A percentile compares a stretch with the other conserved stretches of the same genome.
These are phyloP conservation scores for Theropithecus gelada DNA, from an alignment of 2,113 vertebrate genomes.

Conservation along the genomic window DNA sequence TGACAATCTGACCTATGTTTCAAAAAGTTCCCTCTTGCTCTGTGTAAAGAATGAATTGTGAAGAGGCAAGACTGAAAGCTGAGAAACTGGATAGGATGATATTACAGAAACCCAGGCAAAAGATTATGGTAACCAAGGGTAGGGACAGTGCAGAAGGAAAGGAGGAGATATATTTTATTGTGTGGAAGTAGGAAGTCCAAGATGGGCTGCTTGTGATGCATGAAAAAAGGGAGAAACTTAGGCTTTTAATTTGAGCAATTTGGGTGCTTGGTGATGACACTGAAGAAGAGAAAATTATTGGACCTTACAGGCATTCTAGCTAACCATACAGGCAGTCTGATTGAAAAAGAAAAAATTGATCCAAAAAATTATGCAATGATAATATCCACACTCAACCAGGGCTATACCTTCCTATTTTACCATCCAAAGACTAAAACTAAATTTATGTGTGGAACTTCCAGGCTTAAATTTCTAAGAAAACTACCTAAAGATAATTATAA, in stretches of 20 bases:
- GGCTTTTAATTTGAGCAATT: background rate
- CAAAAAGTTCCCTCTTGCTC: background rate
- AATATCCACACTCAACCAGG: background rate
- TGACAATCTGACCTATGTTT: background rate
- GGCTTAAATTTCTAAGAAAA: conserved; percentile 18
- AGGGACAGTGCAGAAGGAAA: background rate
- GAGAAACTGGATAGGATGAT: background rate
- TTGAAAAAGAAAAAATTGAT: background rate
- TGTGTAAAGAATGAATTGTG: background rate
- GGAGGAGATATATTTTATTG: background rate
- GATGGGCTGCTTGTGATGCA: no score
- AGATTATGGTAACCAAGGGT: background rate
- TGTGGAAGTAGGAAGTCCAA: background rate
- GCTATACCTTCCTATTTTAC: background rate
- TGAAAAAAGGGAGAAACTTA: background rate
- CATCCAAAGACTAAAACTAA: background rate
- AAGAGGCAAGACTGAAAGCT: background rate
- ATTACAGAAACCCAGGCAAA: background rate
- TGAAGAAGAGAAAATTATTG: background rate
- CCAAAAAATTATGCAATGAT: background rate
- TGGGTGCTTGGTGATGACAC: background rate
- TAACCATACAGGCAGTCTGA: background rate
- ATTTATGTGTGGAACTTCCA: background rate
- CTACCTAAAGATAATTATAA: background rate
- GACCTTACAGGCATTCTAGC: background rate